phyloP scores from a whole-genome alignment of 1,140 invertebrate genomes.

The Aphis gossypii region DNA sequence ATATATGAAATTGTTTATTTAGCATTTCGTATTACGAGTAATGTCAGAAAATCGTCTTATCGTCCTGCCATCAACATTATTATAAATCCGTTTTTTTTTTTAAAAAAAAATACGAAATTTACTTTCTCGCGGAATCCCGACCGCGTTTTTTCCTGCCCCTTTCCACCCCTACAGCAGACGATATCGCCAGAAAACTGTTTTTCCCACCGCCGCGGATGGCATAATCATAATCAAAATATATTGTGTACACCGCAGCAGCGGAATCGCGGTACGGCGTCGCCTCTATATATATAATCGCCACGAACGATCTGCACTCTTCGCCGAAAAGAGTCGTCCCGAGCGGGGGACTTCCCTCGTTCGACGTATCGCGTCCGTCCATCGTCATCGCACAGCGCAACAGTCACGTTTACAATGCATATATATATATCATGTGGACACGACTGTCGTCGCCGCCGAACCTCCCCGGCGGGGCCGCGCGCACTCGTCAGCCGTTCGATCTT shows the following conservation, averaged over 20 bases:
- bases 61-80: no score
- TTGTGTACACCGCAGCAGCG: neutral
- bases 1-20: no score
- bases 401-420: neutral
- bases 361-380: neutral
- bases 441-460: neutral
- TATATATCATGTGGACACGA: neutral
- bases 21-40: no score
- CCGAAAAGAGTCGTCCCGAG: neutral
- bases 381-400: neutral
- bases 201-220: no score
- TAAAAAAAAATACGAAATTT: no score
- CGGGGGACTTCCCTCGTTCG: neutral
- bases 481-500: slow-evolving; percentile 14
- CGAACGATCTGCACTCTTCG: neutral
- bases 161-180: no score
- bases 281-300: neutral
- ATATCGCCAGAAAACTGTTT: no score
- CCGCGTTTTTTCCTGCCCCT: no score
- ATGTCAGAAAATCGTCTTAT: no score
- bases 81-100: no score
- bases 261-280: no score
- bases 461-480: neutral
- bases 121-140: no score
- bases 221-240: neutral